phyloP scores from a whole-genome alignment of 2,888 invertebrate species.

The Philereme transversata region DNA sequence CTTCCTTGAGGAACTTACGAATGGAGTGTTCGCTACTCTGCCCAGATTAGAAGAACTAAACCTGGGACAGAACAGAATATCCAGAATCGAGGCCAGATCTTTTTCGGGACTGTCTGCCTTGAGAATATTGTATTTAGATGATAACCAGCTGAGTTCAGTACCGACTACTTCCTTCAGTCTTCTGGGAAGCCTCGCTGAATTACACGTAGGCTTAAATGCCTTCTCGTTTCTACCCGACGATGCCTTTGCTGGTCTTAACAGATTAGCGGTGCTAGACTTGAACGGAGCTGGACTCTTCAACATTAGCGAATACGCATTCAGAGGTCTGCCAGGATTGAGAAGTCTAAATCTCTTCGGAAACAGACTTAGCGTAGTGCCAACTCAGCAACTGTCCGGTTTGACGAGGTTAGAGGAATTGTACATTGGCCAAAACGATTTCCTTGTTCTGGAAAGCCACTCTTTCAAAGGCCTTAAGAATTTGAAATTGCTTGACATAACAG shows the following conservation, averaged over 20 bases:
- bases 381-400: slow-evolving; percentile 88
- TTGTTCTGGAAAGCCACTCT: slow-evolving; percentile 87
- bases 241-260: slow-evolving; percentile 90
- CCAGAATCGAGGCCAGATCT: slow-evolving; percentile 89
- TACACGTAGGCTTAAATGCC: slow-evolving; percentile 93
- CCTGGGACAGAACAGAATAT: slow-evolving; percentile 93
- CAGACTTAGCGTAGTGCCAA: slow-evolving; percentile 89
- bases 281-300: slow-evolving; percentile 92
- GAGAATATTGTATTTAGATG: slow-evolving; percentile 91
- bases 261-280: slow-evolving; percentile 90
- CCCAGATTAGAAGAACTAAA: slow-evolving; percentile 92
- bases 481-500: slow-evolving; percentile 90
- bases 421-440: slow-evolving; percentile 93
- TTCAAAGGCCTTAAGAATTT: slow-evolving; percentile 92
- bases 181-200: slow-evolving; percentile 91
- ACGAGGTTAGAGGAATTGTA: slow-evolving; percentile 90
- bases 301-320: slow-evolving; percentile 90
- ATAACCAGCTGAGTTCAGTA: slow-evolving; percentile 91
- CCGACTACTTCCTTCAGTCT: slow-evolving; percentile 90
- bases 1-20: slow-evolving; percentile 90
- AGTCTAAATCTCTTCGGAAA: slow-evolving; percentile 92
- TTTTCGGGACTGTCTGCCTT: slow-evolving; percentile 90
- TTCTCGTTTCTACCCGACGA: slow-evolving; percentile 90
- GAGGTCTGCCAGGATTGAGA: slow-evolving; percentile 89
- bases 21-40: slow-evolving; percentile 89